Percentiles rank a stretch among this genome's conserved stretches.
Conservation (phyloP, 2,888 invertebrate genomes). For the Zhengitettix transpicula region DNA sequence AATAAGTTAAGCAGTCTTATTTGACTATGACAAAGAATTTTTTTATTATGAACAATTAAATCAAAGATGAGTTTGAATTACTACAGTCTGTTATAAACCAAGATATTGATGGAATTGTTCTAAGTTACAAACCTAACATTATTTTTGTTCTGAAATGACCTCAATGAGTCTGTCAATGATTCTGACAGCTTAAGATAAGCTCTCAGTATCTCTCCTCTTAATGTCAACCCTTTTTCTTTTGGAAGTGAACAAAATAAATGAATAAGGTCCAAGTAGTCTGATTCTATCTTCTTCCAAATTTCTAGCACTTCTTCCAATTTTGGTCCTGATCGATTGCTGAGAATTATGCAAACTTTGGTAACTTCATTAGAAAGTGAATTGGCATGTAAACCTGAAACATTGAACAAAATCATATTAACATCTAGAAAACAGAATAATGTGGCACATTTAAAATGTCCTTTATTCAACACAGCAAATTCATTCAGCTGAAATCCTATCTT, state of each 20-base stretch:
- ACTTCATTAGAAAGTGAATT: constrained; percentile 8
- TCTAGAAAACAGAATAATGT: too few species aligned
- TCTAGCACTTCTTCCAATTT: not conserved
- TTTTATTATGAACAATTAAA: too few species aligned
- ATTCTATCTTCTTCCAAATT: constrained; percentile 4
- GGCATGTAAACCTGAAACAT: constrained; percentile 1
- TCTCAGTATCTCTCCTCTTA: constrained; percentile 6
- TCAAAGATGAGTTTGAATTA: too few species aligned
- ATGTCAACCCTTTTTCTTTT: constrained; percentile 5
- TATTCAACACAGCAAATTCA: too few species aligned
- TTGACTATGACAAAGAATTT: not conserved
- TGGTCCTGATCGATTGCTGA: constrained; percentile 7
- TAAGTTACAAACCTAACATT: not conserved
- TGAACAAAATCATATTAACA: too few species aligned
- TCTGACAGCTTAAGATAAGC: constrained; percentile 3
- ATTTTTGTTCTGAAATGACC: not conserved
- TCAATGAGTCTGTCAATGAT: not conserved
- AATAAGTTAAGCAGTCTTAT: not conserved
- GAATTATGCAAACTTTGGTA: constrained; percentile 8
- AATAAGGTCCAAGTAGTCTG: constrained; percentile 3
- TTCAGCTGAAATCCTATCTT: too few species aligned
- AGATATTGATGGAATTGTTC: not conserved
- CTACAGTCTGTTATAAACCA: too few species aligned
- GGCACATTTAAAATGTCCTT: too few species aligned
- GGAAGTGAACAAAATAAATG: constrained; percentile 6